Conservation (phyloP, 1,140 invertebrate genomes). For the Lasioglossum baleicum region DNA sequence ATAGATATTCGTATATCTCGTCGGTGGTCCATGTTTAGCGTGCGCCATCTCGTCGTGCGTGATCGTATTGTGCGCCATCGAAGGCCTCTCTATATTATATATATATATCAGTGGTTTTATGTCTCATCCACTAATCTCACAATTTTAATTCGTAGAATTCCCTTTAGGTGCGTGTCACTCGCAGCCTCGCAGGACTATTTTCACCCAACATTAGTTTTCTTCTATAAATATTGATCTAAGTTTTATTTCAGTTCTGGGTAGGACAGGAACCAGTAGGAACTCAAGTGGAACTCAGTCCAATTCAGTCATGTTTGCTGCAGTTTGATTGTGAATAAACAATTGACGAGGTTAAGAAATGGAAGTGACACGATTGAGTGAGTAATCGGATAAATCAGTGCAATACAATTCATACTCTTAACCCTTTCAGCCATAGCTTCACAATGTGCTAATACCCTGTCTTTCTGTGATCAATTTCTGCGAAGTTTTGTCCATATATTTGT, state of each 20-base stretch:
- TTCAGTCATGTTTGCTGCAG: constrained; percentile 22
- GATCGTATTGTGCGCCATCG: no score
- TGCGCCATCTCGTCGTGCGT: no score
- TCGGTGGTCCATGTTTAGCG: no score
- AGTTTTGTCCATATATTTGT: no score
- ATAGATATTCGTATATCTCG: no score
- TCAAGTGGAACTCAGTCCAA: no score
- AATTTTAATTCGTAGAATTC: not conserved
- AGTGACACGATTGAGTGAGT: constrained; percentile 68
- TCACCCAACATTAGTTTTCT: no score
- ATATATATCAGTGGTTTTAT: no score
- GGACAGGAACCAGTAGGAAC: no score
- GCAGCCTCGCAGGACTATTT: no score
- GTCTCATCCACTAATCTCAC: not conserved
- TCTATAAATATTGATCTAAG: not conserved
- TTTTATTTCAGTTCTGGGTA: constrained; percentile 18
- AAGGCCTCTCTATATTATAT: no score
- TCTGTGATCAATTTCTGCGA: not conserved
- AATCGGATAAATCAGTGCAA: constrained; percentile 3
- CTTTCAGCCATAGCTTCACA: not conserved
- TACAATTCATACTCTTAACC: not conserved
- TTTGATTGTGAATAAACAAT: constrained; percentile 20
- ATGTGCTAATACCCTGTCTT: not conserved
- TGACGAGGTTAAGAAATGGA: constrained; percentile 56
- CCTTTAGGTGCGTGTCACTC: not conserved